Percentiles rank a stretch among this genome's conserved stretches.
phyloP scores from a whole-genome alignment of 2,888 invertebrate genomes.

The Thereva unica region DNA sequence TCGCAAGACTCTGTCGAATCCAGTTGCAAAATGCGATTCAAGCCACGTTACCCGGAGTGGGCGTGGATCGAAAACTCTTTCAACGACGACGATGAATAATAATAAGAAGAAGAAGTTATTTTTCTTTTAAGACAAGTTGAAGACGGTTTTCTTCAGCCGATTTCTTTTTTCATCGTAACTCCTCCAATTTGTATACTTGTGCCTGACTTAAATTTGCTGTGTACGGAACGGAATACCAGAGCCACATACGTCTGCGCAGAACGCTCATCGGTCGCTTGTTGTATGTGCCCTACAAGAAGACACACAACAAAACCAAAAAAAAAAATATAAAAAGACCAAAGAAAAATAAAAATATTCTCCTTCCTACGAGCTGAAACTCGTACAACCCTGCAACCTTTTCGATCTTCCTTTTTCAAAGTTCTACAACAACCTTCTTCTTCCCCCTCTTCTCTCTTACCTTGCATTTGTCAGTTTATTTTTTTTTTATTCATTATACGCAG shows the following conservation, averaged over 20 bases:
- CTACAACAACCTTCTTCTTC: neutral
- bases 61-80: constrained; percentile 33
- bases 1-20: constrained; percentile 12
- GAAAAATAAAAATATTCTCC: too few relatives aligned
- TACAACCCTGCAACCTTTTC: too few relatives aligned
- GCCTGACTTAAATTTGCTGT: too few relatives aligned
- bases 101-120: constrained; percentile 34
- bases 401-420: neutral
- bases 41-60: constrained; percentile 18
- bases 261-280: too few relatives aligned
- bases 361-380: too few relatives aligned
- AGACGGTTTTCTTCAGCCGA: neutral
- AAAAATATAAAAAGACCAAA: too few relatives aligned
- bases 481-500: constrained; percentile 22
- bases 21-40: constrained; percentile 15
- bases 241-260: too few relatives aligned
- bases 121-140: constrained; percentile 30
- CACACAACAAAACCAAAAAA: too few relatives aligned
- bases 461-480: constrained; percentile 29
- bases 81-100: constrained; percentile 35
- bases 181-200: constrained; percentile 14
- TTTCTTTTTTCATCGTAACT: constrained; percentile 21
- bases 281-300: too few relatives aligned
- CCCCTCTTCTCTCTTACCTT: neutral
- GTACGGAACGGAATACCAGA: too few relatives aligned